Conservation (phyloP, 2,888 invertebrate species). For the Drosophila imparisetae region DNA sequence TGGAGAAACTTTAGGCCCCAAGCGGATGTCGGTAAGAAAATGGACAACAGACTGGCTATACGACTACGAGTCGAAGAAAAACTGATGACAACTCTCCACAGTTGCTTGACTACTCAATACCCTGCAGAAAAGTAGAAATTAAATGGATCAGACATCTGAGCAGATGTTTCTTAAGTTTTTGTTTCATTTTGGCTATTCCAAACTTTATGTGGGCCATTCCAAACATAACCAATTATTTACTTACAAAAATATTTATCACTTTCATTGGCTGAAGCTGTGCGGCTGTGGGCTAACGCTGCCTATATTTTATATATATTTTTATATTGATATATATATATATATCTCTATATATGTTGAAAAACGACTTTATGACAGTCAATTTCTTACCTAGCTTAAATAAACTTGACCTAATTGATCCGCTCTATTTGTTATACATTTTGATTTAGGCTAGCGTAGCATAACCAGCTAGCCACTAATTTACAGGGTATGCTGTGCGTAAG, state of each 20-base stretch:
- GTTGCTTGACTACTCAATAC: background rate
- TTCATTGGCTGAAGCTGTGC: background rate
- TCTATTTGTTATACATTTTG: background rate
- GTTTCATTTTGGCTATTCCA: no score
- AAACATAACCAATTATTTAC: no score
- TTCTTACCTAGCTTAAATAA: background rate
- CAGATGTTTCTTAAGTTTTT: no score
- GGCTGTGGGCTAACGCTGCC: background rate
- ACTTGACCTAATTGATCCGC: background rate
- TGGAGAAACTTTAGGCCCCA: conserved; percentile 45
- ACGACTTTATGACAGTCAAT: background rate
- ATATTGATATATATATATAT: background rate
- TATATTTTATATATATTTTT: background rate
- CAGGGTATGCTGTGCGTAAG: conserved; percentile 34
- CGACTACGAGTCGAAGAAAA: conserved; percentile 31
- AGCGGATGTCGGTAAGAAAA: conserved; percentile 33
- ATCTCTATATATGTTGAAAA: background rate
- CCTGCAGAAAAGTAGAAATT: conserved; percentile 2
- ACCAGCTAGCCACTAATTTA: background rate
- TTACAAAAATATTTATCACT: no score
- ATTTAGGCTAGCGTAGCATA: background rate
- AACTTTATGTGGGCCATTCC: no score
- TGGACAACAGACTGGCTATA: conserved; percentile 28
- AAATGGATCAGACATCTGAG: background rate
- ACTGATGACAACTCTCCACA: background rate